Evolutionary conservation across 2,888 invertebrate species (phyloP).

Genomic region (Silvanus unidentatus): DNA sequence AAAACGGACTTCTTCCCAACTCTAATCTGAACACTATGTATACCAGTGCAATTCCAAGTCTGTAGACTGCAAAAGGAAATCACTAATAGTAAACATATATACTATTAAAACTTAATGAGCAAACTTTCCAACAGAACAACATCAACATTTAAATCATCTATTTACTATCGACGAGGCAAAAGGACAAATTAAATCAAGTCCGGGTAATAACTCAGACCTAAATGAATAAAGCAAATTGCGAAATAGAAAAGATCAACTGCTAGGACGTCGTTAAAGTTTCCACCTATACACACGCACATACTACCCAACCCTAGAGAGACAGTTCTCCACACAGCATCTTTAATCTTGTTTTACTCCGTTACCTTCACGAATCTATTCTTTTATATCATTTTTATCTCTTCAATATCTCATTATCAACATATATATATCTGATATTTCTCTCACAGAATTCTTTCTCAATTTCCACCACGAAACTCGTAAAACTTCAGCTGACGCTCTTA

Average conservation of each 20-base stretch:
- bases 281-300: not conserved
- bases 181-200: too few relatives aligned
- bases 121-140: not conserved
- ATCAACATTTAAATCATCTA: too few relatives aligned
- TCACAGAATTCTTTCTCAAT: constrained; percentile 16
- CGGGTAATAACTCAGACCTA: too few relatives aligned
- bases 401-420: constrained; percentile 27
- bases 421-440: constrained; percentile 17
- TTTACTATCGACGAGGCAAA: too few relatives aligned
- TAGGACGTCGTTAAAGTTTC: not conserved
- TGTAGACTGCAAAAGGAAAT: too few relatives aligned
- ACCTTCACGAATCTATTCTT: constrained; percentile 21
- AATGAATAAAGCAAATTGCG: not conserved
- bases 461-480: constrained; percentile 15
- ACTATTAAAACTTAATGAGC: not conserved
- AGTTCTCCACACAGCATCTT: constrained; percentile 19
- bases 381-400: constrained; percentile 29
- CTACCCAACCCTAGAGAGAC: constrained; percentile 13
- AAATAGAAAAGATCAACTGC: not conserved
- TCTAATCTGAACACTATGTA: constrained; percentile 14
- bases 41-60: constrained; percentile 5
- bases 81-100: not conserved
- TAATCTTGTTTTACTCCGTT: constrained; percentile 24
- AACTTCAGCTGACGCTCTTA: constrained; percentile 12
- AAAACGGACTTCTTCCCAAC: constrained; percentile 28